Evolutionary conservation across 2,113 vertebrate species (phyloP).

Genomic region (Galbula dea): DNA sequence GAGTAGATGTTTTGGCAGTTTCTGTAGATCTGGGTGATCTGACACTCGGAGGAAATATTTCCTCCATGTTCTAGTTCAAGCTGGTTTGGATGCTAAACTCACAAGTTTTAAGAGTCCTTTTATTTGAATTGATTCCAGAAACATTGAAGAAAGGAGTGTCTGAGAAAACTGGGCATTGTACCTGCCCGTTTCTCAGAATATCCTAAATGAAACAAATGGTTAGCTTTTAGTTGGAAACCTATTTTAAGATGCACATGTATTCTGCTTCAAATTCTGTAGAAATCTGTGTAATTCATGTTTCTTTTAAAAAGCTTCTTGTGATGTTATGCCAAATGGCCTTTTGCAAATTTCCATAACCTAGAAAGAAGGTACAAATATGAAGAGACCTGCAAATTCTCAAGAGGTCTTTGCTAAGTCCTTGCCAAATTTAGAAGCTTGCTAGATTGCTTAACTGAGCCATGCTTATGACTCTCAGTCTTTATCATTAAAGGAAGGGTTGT

Average conservation of each 20-base stretch:
- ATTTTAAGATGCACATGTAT: neutral
- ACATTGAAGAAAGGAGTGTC: neutral
- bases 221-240: neutral
- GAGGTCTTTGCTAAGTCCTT: neutral
- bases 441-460: neutral
- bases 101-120: neutral
- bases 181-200: neutral
- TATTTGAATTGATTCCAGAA: neutral
- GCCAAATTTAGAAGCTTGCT: neutral
- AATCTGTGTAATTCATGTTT: neutral
- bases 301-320: neutral
- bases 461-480: neutral
- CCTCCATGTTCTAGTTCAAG: neutral
- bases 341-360: neutral
- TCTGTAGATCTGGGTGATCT: neutral
- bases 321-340: neutral
- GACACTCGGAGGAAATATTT: neutral
- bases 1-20: neutral
- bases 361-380: neutral
- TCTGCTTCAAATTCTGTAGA: neutral
- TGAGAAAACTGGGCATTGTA: neutral
- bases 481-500: neutral
- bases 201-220: neutral
- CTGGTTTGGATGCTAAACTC: neutral
- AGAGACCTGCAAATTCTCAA: neutral